These are phyloP conservation scores for Siphamia tubifer DNA, from an alignment of 2,113 vertebrate species.

Conservation along the genomic window DNA sequence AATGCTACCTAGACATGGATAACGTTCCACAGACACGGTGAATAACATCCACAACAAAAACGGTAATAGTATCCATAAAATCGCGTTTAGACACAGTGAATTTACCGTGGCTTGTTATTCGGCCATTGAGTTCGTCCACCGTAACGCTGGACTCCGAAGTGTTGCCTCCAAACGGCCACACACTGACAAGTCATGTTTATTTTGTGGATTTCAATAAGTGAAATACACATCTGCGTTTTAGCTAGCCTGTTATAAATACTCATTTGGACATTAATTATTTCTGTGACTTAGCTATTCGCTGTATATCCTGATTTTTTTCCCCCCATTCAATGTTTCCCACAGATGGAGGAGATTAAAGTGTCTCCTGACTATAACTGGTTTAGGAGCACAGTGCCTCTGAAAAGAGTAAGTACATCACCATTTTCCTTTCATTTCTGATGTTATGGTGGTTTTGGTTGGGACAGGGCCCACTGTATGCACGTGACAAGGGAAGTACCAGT, in stretches of 20 bases:
- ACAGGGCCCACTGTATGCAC: not conserved
- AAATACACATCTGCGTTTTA: not conserved
- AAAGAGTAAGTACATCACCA: slow-evolving; percentile 84
- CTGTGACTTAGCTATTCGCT: no score
- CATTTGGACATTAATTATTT: no score
- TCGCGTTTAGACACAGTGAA: not conserved
- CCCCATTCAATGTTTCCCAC: slow-evolving; percentile 16
- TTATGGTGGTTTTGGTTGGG: not conserved
- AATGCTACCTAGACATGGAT: slow-evolving; percentile 59
- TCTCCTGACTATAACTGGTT: slow-evolving; percentile 99
- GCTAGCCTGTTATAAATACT: no score
- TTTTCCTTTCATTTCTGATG: not conserved
- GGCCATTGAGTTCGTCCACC: not conserved
- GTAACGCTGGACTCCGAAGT: not conserved
- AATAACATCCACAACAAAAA: slow-evolving; percentile 6
- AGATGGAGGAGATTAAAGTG: slow-evolving; percentile 98
- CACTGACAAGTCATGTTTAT: no score
- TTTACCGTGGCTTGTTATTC: not conserved
- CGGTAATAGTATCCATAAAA: not conserved
- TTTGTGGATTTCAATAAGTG: no score
- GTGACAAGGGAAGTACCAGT: no score
- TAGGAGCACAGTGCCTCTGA: slow-evolving; percentile 96
- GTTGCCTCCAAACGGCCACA: not conserved
- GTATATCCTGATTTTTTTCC: not conserved
- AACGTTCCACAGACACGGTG: slow-evolving; percentile 41